Conservation (phyloP, 92 coral and sea anemone species). For the Actinernus sp. region DNA sequence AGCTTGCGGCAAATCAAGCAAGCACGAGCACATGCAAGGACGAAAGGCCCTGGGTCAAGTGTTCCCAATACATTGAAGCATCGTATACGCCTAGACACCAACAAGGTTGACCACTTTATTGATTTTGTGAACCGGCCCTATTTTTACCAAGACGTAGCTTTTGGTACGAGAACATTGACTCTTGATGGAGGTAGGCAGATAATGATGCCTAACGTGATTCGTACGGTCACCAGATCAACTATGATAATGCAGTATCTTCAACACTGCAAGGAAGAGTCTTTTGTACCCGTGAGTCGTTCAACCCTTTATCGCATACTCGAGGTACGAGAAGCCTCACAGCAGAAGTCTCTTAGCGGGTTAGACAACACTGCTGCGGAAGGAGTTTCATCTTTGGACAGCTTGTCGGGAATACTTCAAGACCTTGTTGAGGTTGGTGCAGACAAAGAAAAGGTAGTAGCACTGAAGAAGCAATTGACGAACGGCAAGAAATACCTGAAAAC, state of each 20-base stretch:
- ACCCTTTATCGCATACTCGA: constrained; percentile 42
- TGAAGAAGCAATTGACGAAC: constrained; percentile 22
- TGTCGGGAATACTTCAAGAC: constrained; percentile 30
- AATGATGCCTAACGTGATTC: constrained; percentile 66
- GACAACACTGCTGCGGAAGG: constrained; percentile 66
- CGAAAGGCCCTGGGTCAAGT: constrained; percentile 35
- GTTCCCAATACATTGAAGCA: constrained; percentile 22
- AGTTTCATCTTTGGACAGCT: constrained; percentile 37
- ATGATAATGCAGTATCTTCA: constrained; percentile 56
- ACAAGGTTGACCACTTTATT: constrained; percentile 42
- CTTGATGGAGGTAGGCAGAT: constrained; percentile 48
- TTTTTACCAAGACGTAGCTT: constrained; percentile 50
- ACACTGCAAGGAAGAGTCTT: constrained; percentile 48
- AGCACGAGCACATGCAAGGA: constrained; percentile 53
- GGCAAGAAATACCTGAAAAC: constrained; percentile 50
- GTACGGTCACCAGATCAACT: constrained; percentile 64
- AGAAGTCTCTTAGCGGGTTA: constrained; percentile 34
- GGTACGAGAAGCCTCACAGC: constrained; percentile 40
- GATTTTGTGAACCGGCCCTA: constrained; percentile 64
- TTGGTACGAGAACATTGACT: constrained; percentile 56
- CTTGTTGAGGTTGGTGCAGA: constrained; percentile 27
- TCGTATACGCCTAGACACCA: constrained; percentile 26
- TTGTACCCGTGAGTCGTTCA: constrained; percentile 45
- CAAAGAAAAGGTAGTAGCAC: constrained; percentile 16
- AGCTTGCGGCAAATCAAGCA: constrained; percentile 33